Percentiles rank a stretch among this genome's conserved stretches.
Evolutionary conservation across 1,140 invertebrate genomes (phyloP).

Genomic region (Pseudomyrmex cubaensis): DNA sequence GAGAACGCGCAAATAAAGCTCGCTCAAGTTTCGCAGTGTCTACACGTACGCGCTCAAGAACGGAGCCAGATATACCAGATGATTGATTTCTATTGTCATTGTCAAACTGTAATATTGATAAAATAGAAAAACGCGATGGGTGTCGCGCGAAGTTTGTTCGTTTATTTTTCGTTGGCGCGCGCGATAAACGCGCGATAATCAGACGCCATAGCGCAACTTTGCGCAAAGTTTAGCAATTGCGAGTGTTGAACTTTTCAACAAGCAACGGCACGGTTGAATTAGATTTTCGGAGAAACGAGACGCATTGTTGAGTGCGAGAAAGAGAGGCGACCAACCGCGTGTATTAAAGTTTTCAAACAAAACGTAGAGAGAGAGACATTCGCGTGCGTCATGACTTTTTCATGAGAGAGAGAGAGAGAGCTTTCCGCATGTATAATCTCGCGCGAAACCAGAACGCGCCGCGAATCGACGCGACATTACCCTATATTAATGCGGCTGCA

Average conservation of each 20-base stretch:
- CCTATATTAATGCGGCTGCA: neutral
- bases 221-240: conserved; percentile 22
- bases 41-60: no score
- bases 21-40: no score
- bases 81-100: no score
- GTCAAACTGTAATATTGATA: neutral
- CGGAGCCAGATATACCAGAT: no score
- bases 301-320: neutral
- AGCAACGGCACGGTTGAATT: conserved; percentile 10
- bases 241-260: conserved; percentile 29
- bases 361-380: neutral
- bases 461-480: neutral
- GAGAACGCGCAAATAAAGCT: neutral
- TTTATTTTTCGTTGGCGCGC: neutral
- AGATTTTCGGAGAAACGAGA: conserved; percentile 34
- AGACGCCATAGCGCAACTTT: neutral
- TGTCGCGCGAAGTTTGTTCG: neutral
- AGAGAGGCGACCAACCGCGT: neutral
- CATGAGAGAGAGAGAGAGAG: neutral
- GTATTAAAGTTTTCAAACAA: conserved; percentile 41
- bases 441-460: conserved; percentile 13
- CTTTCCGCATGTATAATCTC: conserved; percentile 24
- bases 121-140: neutral
- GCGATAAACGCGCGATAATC: neutral
- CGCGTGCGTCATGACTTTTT: conserved; percentile 40